phyloP scores from a whole-genome alignment of 1,140 invertebrate species.

The Lanistes nyassanus region DNA sequence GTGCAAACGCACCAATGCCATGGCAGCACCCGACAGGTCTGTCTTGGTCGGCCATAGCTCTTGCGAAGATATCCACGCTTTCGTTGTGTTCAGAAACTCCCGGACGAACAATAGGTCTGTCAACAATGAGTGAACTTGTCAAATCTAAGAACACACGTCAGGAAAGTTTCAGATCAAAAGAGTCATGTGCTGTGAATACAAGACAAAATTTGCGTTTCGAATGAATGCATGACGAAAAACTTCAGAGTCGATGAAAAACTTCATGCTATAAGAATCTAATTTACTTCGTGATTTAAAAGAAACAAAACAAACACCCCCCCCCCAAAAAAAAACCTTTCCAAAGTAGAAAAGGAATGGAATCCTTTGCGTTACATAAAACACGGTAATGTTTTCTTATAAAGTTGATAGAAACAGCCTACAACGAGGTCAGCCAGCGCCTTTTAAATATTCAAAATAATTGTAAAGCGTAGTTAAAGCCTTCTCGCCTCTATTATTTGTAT shows the following conservation, averaged over 20 bases:
- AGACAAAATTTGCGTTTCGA: not conserved
- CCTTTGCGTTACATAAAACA: no score
- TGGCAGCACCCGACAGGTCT: conserved; percentile 10
- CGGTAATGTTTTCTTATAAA: no score
- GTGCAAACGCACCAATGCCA: conserved; percentile 16
- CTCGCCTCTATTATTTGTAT: no score
- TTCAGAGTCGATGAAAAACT: not conserved
- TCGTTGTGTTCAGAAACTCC: conserved; percentile 7
- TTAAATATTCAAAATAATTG: no score
- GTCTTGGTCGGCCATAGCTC: conserved; percentile 3
- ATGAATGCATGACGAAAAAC: not conserved
- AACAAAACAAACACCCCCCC: no score
- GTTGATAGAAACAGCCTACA: no score
- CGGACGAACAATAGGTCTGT: not conserved
- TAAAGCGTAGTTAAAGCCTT: no score
- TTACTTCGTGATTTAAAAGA: no score
- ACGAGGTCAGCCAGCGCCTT: no score
- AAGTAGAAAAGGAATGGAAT: no score
- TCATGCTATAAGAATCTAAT: no score
- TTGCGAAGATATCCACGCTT: not conserved
- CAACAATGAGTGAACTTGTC: not conserved
- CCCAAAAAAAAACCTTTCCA: no score
- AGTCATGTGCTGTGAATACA: not conserved
- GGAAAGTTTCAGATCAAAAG: not conserved
- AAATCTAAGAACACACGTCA: not conserved